phyloP scores from a whole-genome alignment of 2,797 vertebrate species.

The Mastacembelus armatus region DNA sequence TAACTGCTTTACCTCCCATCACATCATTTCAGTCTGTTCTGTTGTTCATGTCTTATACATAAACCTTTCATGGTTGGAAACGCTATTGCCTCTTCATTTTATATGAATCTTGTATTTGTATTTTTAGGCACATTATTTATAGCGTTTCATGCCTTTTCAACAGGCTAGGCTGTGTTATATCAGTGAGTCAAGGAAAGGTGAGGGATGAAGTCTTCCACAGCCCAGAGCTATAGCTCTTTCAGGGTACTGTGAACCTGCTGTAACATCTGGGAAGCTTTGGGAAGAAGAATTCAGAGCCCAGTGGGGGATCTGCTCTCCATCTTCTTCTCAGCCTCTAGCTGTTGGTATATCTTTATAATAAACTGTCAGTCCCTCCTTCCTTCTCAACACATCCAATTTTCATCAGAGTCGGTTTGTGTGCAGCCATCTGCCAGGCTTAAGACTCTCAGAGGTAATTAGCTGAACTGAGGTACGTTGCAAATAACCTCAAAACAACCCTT shows the following conservation, averaged over 20 bases:
- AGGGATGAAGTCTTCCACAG: conserved; percentile 39
- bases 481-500: conserved; percentile 24
- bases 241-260: conserved; percentile 28
- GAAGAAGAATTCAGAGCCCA: conserved; percentile 50
- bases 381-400: conserved; percentile 54
- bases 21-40: conserved; percentile 21
- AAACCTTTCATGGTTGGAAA: conserved; percentile 28
- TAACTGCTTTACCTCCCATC: conserved; percentile 14
- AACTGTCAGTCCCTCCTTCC: conserved; percentile 40
- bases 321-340: conserved; percentile 44
- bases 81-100: not conserved
- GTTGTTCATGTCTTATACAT: conserved; percentile 3
- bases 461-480: conserved; percentile 28
- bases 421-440: conserved; percentile 61
- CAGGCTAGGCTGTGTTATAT: conserved; percentile 20
- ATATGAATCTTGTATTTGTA: conserved; percentile 23
- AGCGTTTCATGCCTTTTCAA: conserved; percentile 34
- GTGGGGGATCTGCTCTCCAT: conserved; percentile 32
- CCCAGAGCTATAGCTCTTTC: conserved; percentile 43
- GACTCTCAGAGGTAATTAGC: conserved; percentile 53
- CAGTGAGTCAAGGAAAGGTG: conserved; percentile 37
- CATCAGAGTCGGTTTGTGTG: conserved; percentile 53
- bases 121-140: conserved; percentile 17
- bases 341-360: conserved; percentile 53
- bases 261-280: conserved; percentile 61